Evolutionary conservation across 2,797 vertebrate genomes (phyloP), one percentile per base, ranked within the genome.

Genomic region (Myiothlypis coronata): DNA sequence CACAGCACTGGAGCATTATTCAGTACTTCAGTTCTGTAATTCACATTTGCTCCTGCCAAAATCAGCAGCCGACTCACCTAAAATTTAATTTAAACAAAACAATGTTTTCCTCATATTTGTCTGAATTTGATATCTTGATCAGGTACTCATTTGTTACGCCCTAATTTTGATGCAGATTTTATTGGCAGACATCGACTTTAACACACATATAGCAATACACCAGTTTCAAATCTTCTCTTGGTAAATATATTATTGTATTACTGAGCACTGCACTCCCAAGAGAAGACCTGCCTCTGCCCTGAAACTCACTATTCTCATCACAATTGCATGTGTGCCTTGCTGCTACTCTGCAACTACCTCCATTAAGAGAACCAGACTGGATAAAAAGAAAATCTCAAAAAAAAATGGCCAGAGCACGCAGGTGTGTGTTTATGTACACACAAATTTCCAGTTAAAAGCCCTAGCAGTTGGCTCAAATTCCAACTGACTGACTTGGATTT

Each of bases 31-130:
- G 99, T 99, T 70, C 99, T 98, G 84, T 99, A 99, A 97, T 99
- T 99, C 80, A 99, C 98, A 14, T 99, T 99, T 23, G 99, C 99
- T 21, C 99, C 99, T 52, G 98, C 99, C 92, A 99, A 96, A 98
- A 99, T 99, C 96, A 99, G 98, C 96, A 99, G 98, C 43, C 99
- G 99, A 96, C 99, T 99, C 97, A 99, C 99, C 99, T 99, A 96
- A 74, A 89, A 90, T 90, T 71, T 27, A 61, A 97, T 37, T 70
- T 49, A 55, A 90, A 87, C 20, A 85, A 24, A 50, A 34, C 3
- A 53, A 2, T 21, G 28, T 49, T 77, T 76, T 74, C 39, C 24
- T 80, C 39, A 41, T 14, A 52, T 84, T 75, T 71, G 43, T 82
- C 46, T 61, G 22, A 49, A 64, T 53, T 60, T 24, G 39, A 2